A percentile compares a stretch with the other conserved stretches of the same genome.
Evolutionary conservation across 2,888 invertebrate species (phyloP).

Genomic region (Argynnis bischoffii): DNA sequence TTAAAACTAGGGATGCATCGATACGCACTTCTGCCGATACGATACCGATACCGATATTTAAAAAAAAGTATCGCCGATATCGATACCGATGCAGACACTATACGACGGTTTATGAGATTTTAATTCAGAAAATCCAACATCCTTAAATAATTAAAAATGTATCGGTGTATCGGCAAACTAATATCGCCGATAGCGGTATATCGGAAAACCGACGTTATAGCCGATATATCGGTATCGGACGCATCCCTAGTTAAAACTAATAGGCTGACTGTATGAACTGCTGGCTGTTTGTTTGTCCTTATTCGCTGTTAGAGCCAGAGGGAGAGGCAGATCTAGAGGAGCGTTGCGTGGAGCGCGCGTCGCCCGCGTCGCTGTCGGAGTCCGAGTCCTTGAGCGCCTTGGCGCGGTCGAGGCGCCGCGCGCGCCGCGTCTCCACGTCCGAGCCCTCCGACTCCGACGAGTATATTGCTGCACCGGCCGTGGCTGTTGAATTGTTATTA

Average conservation of each 20-base stretch:
- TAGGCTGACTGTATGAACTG: conserved; percentile 36
- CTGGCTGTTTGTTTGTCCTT: neutral
- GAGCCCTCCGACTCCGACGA: conserved; percentile 94
- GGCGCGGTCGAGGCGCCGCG: conserved; percentile 87
- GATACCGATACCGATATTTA: too few species aligned
- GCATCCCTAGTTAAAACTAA: neutral
- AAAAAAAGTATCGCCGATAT: too few species aligned
- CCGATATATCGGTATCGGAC: too few species aligned
- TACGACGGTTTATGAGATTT: too few species aligned
- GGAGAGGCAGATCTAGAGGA: conserved; percentile 44
- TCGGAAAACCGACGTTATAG: too few species aligned
- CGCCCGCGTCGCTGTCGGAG: conserved; percentile 73
- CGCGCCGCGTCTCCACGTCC: conserved; percentile 89
- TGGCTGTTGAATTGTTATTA: conserved; percentile 50
- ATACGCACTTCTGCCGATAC: too few species aligned
- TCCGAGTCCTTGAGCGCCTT: conserved; percentile 92
- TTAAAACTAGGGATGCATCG: too few species aligned
- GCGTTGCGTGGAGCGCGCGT: conserved; percentile 47
- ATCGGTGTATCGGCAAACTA: too few species aligned
- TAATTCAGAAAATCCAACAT: too few species aligned
- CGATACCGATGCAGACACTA: too few species aligned
- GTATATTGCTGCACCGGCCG: conserved; percentile 87
- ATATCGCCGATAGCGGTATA: too few species aligned
- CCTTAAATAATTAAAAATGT: too few species aligned
- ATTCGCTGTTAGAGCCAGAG: conserved; percentile 38